Evolutionary conservation across 2,113 vertebrate genomes (phyloP), one percentile per base, ranked within the genome.

Genomic region (Platichthys flesus): DNA sequence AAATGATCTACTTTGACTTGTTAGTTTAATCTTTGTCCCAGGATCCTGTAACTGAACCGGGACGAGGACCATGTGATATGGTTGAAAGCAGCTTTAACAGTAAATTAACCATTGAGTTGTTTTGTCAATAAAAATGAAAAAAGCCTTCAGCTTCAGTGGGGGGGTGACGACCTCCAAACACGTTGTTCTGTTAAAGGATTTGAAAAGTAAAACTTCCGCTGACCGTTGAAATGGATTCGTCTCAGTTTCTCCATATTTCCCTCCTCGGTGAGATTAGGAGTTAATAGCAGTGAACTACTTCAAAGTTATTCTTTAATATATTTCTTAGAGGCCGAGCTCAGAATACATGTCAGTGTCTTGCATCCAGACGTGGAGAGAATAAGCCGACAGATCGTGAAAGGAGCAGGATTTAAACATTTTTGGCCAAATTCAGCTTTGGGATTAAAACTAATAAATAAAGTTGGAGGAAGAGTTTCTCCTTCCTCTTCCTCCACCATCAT

Each of bases 301-400:
- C 55, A 73, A 68, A 87, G 73, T 69, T 83, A 67, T 77, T 69
- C 56, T 67, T 62, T 59, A 31, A 65, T 82, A 57, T 66, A 61
- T 57, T 77, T 51, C 69, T 66, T 70, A 37, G 61, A 3, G 35
- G 54, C 52, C 57, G 45, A 54, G 51, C 20, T 21, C 14, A 54
- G 51, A 54, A 51, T 18, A 54, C 20, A 66, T 14, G 62, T 72
- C 49, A 54, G 65, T 58, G 79, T 71, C 61, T 60, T 20, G 37
- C 67, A 69, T 77, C 49, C 74, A 72, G 79, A 78, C 76, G 2
- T 42, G 54, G 60, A 88, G 88, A 83, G 80, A 86, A 51, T 15
- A 57, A 90, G 87, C 87, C 68, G 90, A 91, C 85, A 83, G 86
- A 88, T 90, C 81, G 67, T 83, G 67, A 79, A 84, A 88, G 59